Conservation (phyloP, 2,113 vertebrate species). For the Calidris pygmaea region DNA sequence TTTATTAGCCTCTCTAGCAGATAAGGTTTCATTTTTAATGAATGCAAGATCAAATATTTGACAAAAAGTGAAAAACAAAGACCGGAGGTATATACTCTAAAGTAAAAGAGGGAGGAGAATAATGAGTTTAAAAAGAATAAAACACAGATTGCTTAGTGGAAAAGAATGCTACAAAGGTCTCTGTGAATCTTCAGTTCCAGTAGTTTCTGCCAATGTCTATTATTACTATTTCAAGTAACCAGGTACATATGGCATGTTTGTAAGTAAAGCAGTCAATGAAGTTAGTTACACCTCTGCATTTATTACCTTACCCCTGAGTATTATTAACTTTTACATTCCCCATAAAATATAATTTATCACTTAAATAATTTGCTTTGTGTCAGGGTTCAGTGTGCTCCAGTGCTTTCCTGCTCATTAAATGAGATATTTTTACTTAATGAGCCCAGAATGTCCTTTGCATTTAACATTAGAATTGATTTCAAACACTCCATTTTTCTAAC, state of each 20-base stretch:
- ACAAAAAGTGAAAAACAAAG: conserved; percentile 73
- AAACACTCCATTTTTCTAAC: conserved; percentile 73
- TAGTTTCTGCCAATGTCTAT: conserved; percentile 43
- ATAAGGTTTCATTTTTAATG: conserved; percentile 66
- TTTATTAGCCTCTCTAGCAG: conserved; percentile 64
- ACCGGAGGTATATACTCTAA: not conserved
- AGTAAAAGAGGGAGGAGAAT: not conserved
- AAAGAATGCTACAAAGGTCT: not conserved
- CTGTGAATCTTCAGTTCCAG: not conserved
- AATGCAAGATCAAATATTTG: conserved; percentile 63
- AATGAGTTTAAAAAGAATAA: not conserved
- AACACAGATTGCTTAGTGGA: not conserved
- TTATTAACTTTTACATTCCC: conserved; percentile 85
- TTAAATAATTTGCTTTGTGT: conserved; percentile 84
- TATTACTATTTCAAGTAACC: conserved; percentile 68
- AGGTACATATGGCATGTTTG: conserved; percentile 77
- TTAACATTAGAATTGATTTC: conserved; percentile 78
- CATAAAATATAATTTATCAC: conserved; percentile 84
- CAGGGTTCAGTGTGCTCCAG: conserved; percentile 80
- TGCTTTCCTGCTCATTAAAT: conserved; percentile 83
- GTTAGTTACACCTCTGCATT: conserved; percentile 80
- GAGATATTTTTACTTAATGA: conserved; percentile 85
- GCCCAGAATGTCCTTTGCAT: conserved; percentile 76
- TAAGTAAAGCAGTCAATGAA: conserved; percentile 74
- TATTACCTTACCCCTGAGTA: conserved; percentile 77